phyloP scores from a whole-genome alignment of 2,888 invertebrate genomes.

The Calliopum simillimum region DNA sequence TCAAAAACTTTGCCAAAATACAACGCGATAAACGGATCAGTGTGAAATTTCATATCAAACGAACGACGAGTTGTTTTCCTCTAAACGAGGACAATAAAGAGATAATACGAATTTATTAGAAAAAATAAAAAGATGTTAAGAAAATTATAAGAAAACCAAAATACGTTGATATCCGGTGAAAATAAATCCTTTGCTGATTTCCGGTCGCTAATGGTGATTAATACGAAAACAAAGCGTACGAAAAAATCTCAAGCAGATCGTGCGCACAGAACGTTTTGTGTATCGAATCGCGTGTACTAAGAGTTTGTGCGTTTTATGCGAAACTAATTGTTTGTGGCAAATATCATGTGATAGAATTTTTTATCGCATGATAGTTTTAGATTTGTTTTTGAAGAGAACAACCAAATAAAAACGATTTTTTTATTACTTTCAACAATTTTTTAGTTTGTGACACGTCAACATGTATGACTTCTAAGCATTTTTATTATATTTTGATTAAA shows the following conservation, averaged over 20 bases:
- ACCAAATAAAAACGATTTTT: too few species aligned
- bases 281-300: too few species aligned
- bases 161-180: neutral
- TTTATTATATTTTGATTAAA: neutral
- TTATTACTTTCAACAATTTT: neutral
- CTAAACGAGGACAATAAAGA: constrained; percentile 19
- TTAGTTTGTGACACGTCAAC: neutral
- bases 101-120: neutral
- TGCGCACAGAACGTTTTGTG: too few species aligned
- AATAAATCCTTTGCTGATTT: constrained; percentile 19
- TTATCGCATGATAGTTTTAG: neutral
- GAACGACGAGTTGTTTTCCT: constrained; percentile 26
- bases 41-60: too few species aligned
- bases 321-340: too few species aligned
- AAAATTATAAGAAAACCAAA: too few species aligned
- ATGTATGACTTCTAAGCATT: neutral
- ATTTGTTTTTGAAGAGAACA: neutral
- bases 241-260: neutral
- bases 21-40: too few species aligned
- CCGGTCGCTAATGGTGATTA: neutral
- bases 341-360: neutral
- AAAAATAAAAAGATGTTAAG: too few species aligned
- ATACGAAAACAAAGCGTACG: neutral
- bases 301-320: too few species aligned
- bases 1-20: constrained; percentile 26